phyloP scores from a whole-genome alignment of 1,140 invertebrate species.

The Dreissena polymorpha region DNA sequence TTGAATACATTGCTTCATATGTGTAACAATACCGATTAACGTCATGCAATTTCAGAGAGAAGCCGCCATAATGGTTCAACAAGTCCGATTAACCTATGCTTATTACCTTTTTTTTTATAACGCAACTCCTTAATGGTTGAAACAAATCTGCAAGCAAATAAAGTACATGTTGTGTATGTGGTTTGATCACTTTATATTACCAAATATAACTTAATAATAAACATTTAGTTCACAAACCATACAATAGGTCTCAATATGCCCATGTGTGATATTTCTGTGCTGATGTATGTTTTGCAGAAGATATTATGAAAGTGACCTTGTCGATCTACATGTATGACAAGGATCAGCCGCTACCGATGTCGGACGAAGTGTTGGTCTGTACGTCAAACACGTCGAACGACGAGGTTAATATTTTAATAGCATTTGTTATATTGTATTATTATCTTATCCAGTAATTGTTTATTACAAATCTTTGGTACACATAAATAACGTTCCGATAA shows the following conservation, averaged over 20 bases:
- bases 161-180: too few relatives aligned
- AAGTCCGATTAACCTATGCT: too few relatives aligned
- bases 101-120: too few relatives aligned
- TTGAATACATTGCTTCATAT: too few relatives aligned
- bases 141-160: too few relatives aligned
- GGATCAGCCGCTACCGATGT: slow-evolving; percentile 65
- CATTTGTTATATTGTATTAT: neutral
- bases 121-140: too few relatives aligned
- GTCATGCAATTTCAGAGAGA: too few relatives aligned
- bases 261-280: neutral
- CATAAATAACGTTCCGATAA: too few relatives aligned
- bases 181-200: too few relatives aligned
- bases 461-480: too few relatives aligned
- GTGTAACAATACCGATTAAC: too few relatives aligned
- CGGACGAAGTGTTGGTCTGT: slow-evolving; percentile 75
- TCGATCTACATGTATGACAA: slow-evolving; percentile 67
- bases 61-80: too few relatives aligned
- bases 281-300: slow-evolving; percentile 58
- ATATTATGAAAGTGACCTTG: slow-evolving; percentile 67
- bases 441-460: neutral
- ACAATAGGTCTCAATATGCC: neutral
- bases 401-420: slow-evolving; percentile 59
- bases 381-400: slow-evolving; percentile 69
- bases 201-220: neutral
- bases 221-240: neutral